Base-by-base conservation (phyloP, 2,797 vertebrate genomes). In the Gallinago stenura region DNA sequence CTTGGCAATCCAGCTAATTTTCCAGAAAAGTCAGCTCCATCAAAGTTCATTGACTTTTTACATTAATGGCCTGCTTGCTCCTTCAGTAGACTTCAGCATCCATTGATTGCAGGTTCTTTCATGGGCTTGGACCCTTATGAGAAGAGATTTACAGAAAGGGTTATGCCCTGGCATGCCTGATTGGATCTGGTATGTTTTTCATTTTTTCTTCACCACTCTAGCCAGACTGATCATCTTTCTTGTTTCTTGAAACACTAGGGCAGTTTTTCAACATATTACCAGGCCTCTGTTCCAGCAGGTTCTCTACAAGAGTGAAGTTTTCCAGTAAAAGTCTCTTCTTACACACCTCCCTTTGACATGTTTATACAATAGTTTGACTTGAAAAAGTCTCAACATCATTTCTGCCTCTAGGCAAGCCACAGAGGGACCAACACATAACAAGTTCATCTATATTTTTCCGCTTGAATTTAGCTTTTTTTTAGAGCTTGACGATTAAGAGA, bases 1-100 rank as follows among this genome's bases (percentile, higher is more conserved):
- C 60, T 31, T 79, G 60, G 89, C 56, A 82, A 94, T 94, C 72
- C 80, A 92, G 66, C 46, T 95, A 51, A 86, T 92, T 94, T 95
- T 87, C 82, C 72, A 85, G 90, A 93, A 57, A 94, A 93, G 76
- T 85, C 58, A 78, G 39, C 37, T 94, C 45, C 71, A 65, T 85
- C 84, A 60, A 58, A 90, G 79, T 83, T 91, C 84, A 50, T 48
- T 83, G 68, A 71, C 85, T 81, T 75, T 57, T 73, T 83, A 46
- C 54, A 26, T 94, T 78, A 87, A 83, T 83, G 72, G 39, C 66
- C 51, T 69, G 53, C 78, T 43, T 79, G 56, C 24, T 83, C 56
- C 81, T 80, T 86, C 43, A 50, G 60, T 53, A 73, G 64, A 60
- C 71, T 89, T 85, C 50, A 83, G 56, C 61, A 71, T 81, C 80